Percentiles rank a stretch among this genome's conserved stretches.
Conservation (phyloP, 2,113 vertebrate genomes). For the Pelecanoides urinatrix region DNA sequence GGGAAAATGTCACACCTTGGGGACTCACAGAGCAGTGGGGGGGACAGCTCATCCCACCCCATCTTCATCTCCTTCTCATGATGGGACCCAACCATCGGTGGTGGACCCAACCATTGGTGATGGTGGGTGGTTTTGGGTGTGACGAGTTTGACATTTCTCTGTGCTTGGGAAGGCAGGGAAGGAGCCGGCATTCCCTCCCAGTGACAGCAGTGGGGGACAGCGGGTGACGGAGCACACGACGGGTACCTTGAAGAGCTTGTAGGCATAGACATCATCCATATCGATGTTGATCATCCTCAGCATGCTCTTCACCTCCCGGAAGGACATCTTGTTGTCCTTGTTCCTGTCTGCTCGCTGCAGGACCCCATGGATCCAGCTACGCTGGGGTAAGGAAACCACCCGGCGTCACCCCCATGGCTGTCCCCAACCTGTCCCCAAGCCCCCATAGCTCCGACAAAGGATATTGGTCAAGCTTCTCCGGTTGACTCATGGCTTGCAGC, state of each 20-base stretch:
- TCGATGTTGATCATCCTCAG: conserved; percentile 95
- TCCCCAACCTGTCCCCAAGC: not conserved
- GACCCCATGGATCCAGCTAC: conserved; percentile 89
- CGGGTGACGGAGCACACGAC: fast-evolving
- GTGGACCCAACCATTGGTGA: not conserved
- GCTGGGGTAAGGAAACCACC: conserved; percentile 62
- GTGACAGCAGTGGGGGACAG: not conserved
- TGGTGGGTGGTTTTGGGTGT: not conserved
- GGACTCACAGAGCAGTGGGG: not conserved
- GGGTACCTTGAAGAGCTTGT: conserved; percentile 88
- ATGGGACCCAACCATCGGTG: fast-evolving
- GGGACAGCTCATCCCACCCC: not conserved
- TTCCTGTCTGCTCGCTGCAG: conserved; percentile 88
- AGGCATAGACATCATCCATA: conserved; percentile 88
- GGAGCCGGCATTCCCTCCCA: not conserved
- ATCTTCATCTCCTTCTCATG: not conserved
- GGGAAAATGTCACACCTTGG: not conserved
- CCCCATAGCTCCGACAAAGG: conserved; percentile 59
- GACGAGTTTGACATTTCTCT: not conserved
- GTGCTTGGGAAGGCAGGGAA: not conserved
- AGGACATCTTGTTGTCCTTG: conserved; percentile 94
- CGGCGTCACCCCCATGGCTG: fast-evolving
- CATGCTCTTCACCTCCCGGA: conserved; percentile 89
- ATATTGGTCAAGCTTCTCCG: conserved; percentile 96
- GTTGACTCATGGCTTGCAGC: conserved; percentile 88